Conservation (phyloP, 2,113 vertebrate genomes). For the Tetrao urogallus region DNA sequence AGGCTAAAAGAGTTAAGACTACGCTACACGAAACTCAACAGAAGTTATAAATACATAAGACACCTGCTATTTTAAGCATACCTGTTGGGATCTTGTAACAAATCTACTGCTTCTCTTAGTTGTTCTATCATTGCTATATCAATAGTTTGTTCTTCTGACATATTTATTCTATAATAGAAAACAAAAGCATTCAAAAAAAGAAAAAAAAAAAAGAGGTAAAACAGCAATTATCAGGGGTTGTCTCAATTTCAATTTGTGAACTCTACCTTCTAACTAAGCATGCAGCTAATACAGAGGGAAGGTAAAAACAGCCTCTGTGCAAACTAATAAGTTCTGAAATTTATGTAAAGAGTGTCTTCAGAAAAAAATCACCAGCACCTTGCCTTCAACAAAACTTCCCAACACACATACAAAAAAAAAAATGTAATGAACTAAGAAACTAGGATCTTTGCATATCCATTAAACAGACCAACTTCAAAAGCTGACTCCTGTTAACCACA, state of each 20-base stretch:
- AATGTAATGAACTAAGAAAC: neutral
- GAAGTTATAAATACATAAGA: neutral
- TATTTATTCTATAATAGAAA: slow-evolving; percentile 79
- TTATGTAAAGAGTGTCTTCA: neutral
- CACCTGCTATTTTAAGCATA: slow-evolving; percentile 36
- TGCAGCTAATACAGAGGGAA: neutral
- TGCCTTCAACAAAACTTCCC: neutral
- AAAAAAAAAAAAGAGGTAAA: neutral
- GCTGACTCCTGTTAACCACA: neutral
- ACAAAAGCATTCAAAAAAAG: slow-evolving; percentile 19
- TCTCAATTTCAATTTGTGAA: neutral
- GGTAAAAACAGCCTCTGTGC: neutral
- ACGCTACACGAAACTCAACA: neutral
- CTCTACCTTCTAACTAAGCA: neutral
- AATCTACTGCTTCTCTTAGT: slow-evolving; percentile 88
- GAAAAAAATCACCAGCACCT: neutral
- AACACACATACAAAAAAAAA: neutral
- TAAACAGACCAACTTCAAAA: neutral
- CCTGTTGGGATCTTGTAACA: slow-evolving; percentile 89
- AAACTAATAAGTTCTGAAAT: neutral
- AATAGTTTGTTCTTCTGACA: slow-evolving; percentile 75
- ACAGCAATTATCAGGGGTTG: neutral
- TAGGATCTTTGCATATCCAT: neutral
- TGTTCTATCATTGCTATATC: slow-evolving; percentile 87
- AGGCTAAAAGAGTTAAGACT: neutral